Evolutionary conservation across 2,888 invertebrate species (phyloP).

Genomic region (Eupithecia inturbata): DNA sequence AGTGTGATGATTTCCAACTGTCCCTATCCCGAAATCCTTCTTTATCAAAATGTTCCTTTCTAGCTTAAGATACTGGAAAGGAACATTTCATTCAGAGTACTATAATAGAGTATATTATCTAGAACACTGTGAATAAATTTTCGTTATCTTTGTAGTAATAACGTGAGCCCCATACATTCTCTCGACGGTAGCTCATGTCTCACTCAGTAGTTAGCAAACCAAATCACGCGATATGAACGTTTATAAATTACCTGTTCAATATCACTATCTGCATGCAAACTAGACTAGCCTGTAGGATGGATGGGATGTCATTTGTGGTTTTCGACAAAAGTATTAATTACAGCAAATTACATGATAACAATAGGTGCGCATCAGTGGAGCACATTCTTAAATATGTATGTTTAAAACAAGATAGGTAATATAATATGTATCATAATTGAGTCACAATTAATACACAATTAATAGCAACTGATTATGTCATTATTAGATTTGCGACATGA

Average conservation of each 20-base stretch:
- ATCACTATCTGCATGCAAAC: not conserved
- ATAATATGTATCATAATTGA: too few relatives aligned
- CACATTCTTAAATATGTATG: too few relatives aligned
- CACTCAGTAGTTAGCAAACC: conserved; percentile 65
- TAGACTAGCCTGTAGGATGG: not conserved
- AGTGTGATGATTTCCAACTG: not conserved
- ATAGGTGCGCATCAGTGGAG: too few relatives aligned
- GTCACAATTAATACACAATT: too few relatives aligned
- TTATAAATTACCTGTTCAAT: conserved; percentile 50
- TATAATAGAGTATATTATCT: not conserved
- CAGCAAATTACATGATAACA: too few relatives aligned
- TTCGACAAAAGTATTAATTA: too few relatives aligned
- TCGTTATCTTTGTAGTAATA: conserved; percentile 58
- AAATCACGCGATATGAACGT: conserved; percentile 68
- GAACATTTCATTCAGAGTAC: not conserved
- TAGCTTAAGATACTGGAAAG: not conserved
- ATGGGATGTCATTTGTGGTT: not conserved
- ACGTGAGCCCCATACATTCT: conserved; percentile 60
- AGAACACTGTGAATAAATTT: conserved; percentile 53
- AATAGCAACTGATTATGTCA: too few relatives aligned
- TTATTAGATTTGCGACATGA: not conserved
- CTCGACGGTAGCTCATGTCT: conserved; percentile 63
- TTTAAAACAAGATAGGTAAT: too few relatives aligned
- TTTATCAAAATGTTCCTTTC: not conserved
- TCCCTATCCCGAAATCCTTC: not conserved